Evolutionary conservation across 2,888 invertebrate species (phyloP), one percentile per base, ranked within the genome.

Genomic region (Melipona beecheii): DNA sequence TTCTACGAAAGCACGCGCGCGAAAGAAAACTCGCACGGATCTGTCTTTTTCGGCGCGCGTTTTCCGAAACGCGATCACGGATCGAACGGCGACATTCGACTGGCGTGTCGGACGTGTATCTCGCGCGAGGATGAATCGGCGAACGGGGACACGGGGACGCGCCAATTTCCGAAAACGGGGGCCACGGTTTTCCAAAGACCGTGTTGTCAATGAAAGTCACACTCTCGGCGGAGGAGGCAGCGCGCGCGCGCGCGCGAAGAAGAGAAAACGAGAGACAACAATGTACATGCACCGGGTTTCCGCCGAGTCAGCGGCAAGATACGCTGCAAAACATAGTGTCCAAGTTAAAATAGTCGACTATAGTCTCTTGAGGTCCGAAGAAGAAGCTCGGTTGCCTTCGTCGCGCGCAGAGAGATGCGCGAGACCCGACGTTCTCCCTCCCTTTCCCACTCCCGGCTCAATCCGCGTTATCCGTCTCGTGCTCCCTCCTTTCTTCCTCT

Each of bases 361-460:
- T 89, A 89, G 89, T 81, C 80, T 81, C 78, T 70, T 52, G 81
- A 83, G 78, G 69, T 69, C 79, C 77, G 78, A 89, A 89, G 89
- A 89, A 89, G 84, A 89, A 89, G 84, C 83, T 87, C 81, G 65
- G 84, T 68, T 71, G 89, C 81, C 87, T 85, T 84, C 89, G 87
- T 89, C 86, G 87, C 86, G 88, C 87, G 86, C 84, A 87, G 84
- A 89, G 83, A 89, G 83, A 90, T 87, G 89, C 87, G 87, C 86
- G 84, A 87, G 90, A 86, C 76, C 87, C 87, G 87, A 81, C 66
- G 70, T 79, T 66, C 78, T 82, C 78, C 78, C 78, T 79, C 75
- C 69, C 83, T 84, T 65, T 71, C 58, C 84, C 83, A 66, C 76
- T 76, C 60, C n/a, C 13, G 64, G n/a, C 74, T 68, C 50, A 62